A percentile compares a stretch with the other conserved stretches of the same genome.
phyloP scores from a whole-genome alignment of 2,888 invertebrate genomes.

The Dioctria rufipes region DNA sequence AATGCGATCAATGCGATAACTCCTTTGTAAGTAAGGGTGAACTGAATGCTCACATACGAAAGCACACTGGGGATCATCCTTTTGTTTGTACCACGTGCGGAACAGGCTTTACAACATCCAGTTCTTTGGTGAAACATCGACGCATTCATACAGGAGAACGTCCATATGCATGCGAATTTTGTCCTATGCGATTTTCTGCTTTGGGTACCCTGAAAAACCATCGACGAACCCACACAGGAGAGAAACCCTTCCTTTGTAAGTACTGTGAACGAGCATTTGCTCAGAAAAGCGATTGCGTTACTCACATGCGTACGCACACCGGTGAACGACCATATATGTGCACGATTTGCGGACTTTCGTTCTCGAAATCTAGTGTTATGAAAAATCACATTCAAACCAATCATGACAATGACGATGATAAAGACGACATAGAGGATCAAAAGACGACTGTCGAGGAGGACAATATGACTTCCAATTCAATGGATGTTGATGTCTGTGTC shows the following conservation, averaged over 20 bases:
- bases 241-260: constrained; percentile 73
- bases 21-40: constrained; percentile 72
- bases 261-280: constrained; percentile 75
- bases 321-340: constrained; percentile 68
- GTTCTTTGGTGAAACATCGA: constrained; percentile 75
- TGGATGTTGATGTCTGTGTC: constrained; percentile 4
- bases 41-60: constrained; percentile 73
- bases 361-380: constrained; percentile 73
- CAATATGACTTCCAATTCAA: neutral
- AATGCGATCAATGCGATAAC: constrained; percentile 71
- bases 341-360: constrained; percentile 72
- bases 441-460: no score
- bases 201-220: constrained; percentile 75
- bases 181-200: constrained; percentile 74
- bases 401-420: constrained; percentile 64
- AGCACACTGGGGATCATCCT: constrained; percentile 76
- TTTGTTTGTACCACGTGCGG: constrained; percentile 75
- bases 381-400: constrained; percentile 72
- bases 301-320: constrained; percentile 75
- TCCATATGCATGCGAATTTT: constrained; percentile 75
- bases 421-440: no score
- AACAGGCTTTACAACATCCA: constrained; percentile 75
- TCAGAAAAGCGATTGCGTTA: constrained; percentile 74
- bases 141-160: constrained; percentile 76
- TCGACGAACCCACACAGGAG: constrained; percentile 75